Evolutionary conservation across 2,113 vertebrate genomes (phyloP), one percentile per base, ranked within the genome.

Genomic region (Labeo rohita): DNA sequence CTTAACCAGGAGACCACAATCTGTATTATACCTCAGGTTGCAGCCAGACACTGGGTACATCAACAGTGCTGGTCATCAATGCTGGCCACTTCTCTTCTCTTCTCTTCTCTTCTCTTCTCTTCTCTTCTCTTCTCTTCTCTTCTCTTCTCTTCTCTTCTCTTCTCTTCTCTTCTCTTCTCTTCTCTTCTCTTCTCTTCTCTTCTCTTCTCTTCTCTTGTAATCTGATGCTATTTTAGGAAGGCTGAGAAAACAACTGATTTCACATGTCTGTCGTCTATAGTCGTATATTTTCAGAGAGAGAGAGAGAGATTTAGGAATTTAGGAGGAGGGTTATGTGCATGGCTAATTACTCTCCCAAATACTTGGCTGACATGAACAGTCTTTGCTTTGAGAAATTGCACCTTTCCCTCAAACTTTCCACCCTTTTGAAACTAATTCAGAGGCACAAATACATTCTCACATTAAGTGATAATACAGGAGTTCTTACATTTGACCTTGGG

Each of bases 171-270:
- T 39, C 28, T 70, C 34, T 2, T 39, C 28, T 70, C 36, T 10
- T 10, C 34, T 59, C 34, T 6, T 12, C 47, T 54, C 16, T 6
- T 6, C 56, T 45, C 7, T 2, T 0, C 21, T 61, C 54, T 13
- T 15, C 43, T 81, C n/a, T 1, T 18, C 43, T 66, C 23, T 5
- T 16, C n/a, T 73, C 21, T 68, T 50, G 77, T 85, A 88, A 89
- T 77, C 45, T 85, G 63, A 54, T 49, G 63, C 82, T 74, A 39
- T 85, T 77, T 90, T 88, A 88, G 43, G 86, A 89, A 79, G 85
- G 85, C 72, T 91, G 88, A 76, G 90, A 91, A 91, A 93, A 91
- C 87, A 92, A 90, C 82, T 92, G 89, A 92, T 84, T 88, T 94
- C 91, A 92, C 85, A 76, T 90, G 92, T 85, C 59, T 80, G 88